Conservation (phyloP, 2,113 vertebrate species). For the Megaleporinus macrocephalus region DNA sequence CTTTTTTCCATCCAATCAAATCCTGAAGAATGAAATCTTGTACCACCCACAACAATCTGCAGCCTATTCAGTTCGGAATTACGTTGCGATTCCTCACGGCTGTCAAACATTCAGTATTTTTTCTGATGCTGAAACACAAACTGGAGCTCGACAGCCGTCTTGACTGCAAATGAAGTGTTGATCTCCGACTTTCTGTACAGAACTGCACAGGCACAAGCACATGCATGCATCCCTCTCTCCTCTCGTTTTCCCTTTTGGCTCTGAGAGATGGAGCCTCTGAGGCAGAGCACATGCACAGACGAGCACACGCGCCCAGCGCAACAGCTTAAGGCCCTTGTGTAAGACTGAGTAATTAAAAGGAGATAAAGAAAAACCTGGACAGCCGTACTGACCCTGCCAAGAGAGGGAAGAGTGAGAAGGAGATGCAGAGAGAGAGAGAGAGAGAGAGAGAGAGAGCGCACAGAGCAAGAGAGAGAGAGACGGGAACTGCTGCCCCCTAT, state of each 20-base stretch:
- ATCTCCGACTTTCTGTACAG: not conserved
- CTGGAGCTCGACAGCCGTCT: too few relatives aligned
- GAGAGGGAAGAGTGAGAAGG: not conserved
- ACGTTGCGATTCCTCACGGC: too few relatives aligned
- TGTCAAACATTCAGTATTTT: too few relatives aligned
- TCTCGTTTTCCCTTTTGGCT: not conserved
- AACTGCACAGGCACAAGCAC: not conserved
- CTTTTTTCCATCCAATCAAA: too few relatives aligned
- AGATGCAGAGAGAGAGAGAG: not conserved
- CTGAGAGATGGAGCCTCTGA: not conserved
- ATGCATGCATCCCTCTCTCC: not conserved
- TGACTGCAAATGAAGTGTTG: too few relatives aligned
- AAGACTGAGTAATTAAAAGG: constrained; percentile 45
- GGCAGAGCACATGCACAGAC: constrained; percentile 6
- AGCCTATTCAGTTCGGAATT: too few relatives aligned
- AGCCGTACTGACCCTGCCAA: constrained; percentile 31
- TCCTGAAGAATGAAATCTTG: too few relatives aligned
- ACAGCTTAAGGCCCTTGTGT: constrained; percentile 39
- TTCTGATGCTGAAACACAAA: too few relatives aligned
- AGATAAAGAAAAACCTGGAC: constrained; percentile 51
- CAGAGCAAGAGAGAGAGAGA: constrained; percentile 11
- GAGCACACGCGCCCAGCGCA: constrained; percentile 8
- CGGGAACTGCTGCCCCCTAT: constrained; percentile 1
- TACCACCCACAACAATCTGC: too few relatives aligned
- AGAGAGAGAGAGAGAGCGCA: not conserved